Conservation (phyloP, 2,797 vertebrate genomes). For the Sebastes hubbsi region DNA sequence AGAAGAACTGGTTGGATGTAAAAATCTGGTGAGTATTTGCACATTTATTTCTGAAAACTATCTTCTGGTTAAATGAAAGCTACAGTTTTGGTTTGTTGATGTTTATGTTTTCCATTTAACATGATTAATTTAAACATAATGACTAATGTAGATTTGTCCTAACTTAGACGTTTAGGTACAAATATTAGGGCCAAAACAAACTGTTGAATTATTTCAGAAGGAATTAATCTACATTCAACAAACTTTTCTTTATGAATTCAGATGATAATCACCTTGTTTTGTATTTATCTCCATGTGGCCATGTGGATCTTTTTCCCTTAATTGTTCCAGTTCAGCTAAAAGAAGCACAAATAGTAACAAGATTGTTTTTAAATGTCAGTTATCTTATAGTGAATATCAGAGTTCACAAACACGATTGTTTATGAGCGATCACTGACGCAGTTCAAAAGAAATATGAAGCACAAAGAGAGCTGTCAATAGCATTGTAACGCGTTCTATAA, state of each 20-base stretch:
- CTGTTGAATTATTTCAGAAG: not conserved
- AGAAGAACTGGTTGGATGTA: slow-evolving; percentile 8
- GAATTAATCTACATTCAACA: not conserved
- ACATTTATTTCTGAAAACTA: slow-evolving; percentile 1
- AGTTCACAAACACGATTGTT: not conserved
- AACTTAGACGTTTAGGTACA: not conserved
- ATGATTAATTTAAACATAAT: not conserved
- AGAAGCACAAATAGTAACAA: not conserved
- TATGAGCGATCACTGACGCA: not conserved
- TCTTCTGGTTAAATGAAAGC: not conserved
- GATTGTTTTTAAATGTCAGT: not conserved
- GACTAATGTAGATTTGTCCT: not conserved
- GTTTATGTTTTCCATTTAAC: not conserved
- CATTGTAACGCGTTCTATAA: not conserved
- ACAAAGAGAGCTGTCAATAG: not conserved
- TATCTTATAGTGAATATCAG: not conserved
- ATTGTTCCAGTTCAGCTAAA: not conserved
- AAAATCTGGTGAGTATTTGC: slow-evolving; percentile 52
- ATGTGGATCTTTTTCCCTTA: not conserved
- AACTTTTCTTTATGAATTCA: not conserved
- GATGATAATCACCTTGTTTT: not conserved
- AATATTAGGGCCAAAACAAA: not conserved
- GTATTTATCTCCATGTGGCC: not conserved
- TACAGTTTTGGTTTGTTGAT: not conserved
- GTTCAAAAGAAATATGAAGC: not conserved